Evolutionary conservation across 2,888 invertebrate species (phyloP).

Genomic region (Spodoptera picta): DNA sequence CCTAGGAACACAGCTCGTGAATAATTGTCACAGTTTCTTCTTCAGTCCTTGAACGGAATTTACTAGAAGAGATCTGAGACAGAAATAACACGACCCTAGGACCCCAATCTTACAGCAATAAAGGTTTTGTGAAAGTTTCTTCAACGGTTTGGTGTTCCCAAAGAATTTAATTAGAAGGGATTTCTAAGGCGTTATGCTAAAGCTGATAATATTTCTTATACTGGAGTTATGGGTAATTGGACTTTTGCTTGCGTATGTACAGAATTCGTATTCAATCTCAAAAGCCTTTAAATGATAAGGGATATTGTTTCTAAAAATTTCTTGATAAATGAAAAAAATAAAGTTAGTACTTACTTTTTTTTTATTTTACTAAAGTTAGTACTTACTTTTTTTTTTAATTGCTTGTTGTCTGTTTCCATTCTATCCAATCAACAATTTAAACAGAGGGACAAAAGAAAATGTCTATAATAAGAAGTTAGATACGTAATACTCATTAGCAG

Average conservation of each 20-base stretch:
- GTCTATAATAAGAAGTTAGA: too few species aligned
- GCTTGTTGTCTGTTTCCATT: too few species aligned
- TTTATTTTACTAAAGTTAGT: too few species aligned
- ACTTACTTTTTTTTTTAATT: too few species aligned
- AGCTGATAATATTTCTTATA: slow-evolving; percentile 7
- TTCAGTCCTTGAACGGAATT: too few species aligned
- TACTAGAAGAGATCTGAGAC: slow-evolving; percentile 9
- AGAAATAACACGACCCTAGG: slow-evolving; percentile 27
- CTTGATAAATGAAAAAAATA: too few species aligned
- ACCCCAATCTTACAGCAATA: slow-evolving; percentile 29
- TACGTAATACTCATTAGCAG: too few species aligned
- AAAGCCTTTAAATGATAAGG: too few species aligned
- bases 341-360: too few species aligned
- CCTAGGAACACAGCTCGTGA: not conserved
- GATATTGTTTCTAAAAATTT: too few species aligned
- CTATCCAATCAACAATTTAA: too few species aligned
- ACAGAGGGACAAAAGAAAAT: too few species aligned
- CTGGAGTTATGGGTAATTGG: slow-evolving; percentile 16
- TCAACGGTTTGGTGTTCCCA: slow-evolving; percentile 8
- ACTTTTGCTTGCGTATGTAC: not conserved
- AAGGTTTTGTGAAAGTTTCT: slow-evolving; percentile 13
- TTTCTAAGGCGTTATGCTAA: slow-evolving; percentile 16
- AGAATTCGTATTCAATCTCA: not conserved
- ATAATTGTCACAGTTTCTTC: not conserved
- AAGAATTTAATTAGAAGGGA: slow-evolving; percentile 42